Evolutionary conservation across 1,140 invertebrate species (phyloP).

Genomic region (Drosophila tristis): DNA sequence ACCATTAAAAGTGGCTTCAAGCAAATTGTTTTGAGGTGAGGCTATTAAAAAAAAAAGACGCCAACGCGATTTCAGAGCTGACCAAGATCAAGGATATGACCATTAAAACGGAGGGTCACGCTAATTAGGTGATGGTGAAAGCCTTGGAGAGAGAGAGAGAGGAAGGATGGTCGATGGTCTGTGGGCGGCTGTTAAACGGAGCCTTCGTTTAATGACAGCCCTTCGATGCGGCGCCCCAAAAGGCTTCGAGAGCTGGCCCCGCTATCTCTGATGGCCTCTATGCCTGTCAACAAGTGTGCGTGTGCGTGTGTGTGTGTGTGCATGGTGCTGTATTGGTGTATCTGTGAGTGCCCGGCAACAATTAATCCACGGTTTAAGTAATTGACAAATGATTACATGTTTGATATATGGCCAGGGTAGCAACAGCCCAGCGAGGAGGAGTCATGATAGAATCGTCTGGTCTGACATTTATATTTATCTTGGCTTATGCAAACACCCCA

Average conservation of each 20-base stretch:
- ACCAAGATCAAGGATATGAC: conserved; percentile 49
- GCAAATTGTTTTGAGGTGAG: conserved; percentile 25
- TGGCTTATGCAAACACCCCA: conserved; percentile 48
- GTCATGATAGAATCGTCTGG: conserved; percentile 37
- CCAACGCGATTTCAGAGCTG: conserved; percentile 6
- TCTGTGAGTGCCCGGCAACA: conserved; percentile 44
- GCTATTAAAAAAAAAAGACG: conserved; percentile 30
- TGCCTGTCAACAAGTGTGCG: conserved; percentile 55
- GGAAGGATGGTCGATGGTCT: not conserved
- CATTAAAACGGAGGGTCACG: conserved; percentile 36
- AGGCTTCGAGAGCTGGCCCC: conserved; percentile 4
- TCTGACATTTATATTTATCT: conserved; percentile 45
- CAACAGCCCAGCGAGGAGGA: conserved; percentile 27
- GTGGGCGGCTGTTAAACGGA: conserved; percentile 23
- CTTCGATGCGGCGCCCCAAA: conserved; percentile 50
- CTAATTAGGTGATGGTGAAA: conserved; percentile 27
- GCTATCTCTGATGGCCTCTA: conserved; percentile 65
- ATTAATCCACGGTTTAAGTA: conserved; percentile 80
- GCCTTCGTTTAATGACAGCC: conserved; percentile 60
- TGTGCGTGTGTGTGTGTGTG: conserved; percentile 6
- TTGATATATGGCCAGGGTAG: conserved; percentile 59
- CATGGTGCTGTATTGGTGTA: not conserved
- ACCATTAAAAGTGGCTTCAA: conserved; percentile 21
- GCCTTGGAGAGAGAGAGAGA: not conserved
- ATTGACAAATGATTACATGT: conserved; percentile 80